Base-by-base conservation (phyloP, 2,888 invertebrate genomes). In the Lithophane ornitopus region DNA sequence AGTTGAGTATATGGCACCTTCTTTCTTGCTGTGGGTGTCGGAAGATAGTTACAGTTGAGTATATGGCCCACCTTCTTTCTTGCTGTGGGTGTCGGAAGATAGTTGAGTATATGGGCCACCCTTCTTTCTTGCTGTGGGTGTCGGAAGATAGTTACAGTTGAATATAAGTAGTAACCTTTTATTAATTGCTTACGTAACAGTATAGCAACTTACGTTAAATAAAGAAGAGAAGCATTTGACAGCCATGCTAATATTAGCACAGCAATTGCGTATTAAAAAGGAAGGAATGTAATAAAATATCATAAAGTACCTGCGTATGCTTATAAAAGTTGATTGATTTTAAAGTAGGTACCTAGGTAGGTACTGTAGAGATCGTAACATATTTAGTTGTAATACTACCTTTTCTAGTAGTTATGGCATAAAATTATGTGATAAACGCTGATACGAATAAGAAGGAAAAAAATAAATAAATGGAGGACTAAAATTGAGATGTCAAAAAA, bases 191-290 rank as follows among this genome's bases (percentile, higher is more conserved):
- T 41, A 52, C 14, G 34, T 14, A 19, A 16, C 26, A 14, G 19
- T 39, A 39, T 3, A 28, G n/a, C 22, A n/a, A 54, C 1, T n/a
- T 39, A 54, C 16, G n/a, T n/a, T 44, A n/a, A 8, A 14, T 19
- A 44, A 16, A 58, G 3, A 61, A 49, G 16, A 61, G 41, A 72
- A 28, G 9, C 52, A n/a, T 74, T 62, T 71, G 41, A n/a, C 52
- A 44, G 28, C 41, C 41, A 12, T 74, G 4, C 70, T 49, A 39
- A 70, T 34, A 34, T 49, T 22, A 49, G 22, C 19, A 16, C 16
- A 16, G 16, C 26, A 70, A 39, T 22, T 28, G 16, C 46, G 8
- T 46, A 26, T 58, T 19, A 49, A 16, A 46, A 26, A 12, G 11
- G 12, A 19, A 44, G 12, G 1, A 26, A 44, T 44, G 11, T 44